Conservation (phyloP, 1,140 invertebrate species). For the Euura saliciscinereae region DNA sequence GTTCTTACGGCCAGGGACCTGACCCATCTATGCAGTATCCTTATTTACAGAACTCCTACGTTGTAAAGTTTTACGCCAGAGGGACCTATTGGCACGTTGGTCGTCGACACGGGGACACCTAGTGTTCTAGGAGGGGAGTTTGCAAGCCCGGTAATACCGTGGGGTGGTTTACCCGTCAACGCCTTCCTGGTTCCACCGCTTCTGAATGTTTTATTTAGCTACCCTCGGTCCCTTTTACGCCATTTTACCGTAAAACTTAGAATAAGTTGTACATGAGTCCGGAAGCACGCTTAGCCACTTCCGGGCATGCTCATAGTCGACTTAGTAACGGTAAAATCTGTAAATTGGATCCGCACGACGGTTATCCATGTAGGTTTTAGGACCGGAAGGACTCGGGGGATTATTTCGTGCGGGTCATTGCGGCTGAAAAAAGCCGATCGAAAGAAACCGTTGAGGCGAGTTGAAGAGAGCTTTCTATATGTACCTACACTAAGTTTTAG, state of each 20-base stretch:
- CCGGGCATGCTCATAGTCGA: background rate
- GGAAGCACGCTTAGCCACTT: background rate
- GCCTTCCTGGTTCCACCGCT: background rate
- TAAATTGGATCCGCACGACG: background rate
- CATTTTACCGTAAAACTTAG: background rate
- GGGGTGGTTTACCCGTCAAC: background rate
- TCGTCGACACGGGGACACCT: background rate
- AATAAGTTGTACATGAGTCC: background rate
- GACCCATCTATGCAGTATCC: background rate
- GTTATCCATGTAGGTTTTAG: background rate
- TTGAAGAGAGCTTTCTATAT: background rate
- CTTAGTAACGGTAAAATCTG: background rate
- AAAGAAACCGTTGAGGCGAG: background rate
- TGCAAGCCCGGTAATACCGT: too few species aligned
- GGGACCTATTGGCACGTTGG: background rate
- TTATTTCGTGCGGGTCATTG: background rate
- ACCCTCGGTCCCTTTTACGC: background rate
- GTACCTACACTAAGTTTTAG: too few species aligned
- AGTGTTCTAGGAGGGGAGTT: background rate
- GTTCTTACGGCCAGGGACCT: too few species aligned
- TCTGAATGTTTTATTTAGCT: conserved; percentile 2
- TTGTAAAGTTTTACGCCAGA: background rate
- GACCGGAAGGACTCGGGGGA: background rate
- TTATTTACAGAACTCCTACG: background rate
- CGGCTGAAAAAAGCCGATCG: too few species aligned